A percentile compares a stretch with the other conserved stretches of the same genome.
These are phyloP conservation scores for Campopleginae sp. DNA, from an alignment of 2,888 invertebrate genomes.

Conservation along the genomic window DNA sequence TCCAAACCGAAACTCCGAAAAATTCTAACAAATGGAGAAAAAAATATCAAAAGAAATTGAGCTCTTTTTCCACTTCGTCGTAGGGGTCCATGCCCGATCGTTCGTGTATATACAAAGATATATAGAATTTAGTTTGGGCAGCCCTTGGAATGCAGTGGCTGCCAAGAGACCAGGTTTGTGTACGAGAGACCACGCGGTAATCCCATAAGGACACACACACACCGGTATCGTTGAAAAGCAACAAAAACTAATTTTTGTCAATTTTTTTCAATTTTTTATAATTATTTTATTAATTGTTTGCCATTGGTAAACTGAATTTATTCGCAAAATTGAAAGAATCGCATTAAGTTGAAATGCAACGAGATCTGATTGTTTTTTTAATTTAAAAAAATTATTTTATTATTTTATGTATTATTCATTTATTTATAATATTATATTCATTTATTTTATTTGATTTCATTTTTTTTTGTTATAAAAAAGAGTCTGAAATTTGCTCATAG, in stretches of 20 bases:
- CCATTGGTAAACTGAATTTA: too few species aligned
- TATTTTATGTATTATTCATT: too few species aligned
- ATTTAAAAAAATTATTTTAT: too few species aligned
- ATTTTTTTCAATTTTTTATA: background rate
- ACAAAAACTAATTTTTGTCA: background rate
- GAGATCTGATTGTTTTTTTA: too few species aligned
- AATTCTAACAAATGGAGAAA: background rate
- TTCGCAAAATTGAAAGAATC: too few species aligned
- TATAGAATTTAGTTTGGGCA: constrained; percentile 80
- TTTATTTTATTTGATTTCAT: too few species aligned
- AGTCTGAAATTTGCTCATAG: too few species aligned
- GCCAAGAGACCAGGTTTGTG: constrained; percentile 68
- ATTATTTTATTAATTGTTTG: too few species aligned
- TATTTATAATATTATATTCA: too few species aligned
- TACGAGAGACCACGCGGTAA: constrained; percentile 57
- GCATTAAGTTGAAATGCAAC: too few species aligned
- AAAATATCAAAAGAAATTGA: background rate
- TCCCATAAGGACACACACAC: constrained; percentile 45
- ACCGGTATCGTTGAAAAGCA: background rate
- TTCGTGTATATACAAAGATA: constrained; percentile 61
- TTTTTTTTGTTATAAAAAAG: too few species aligned
- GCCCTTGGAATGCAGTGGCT: constrained; percentile 80
- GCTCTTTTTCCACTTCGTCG: background rate
- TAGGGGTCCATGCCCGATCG: constrained; percentile 30
- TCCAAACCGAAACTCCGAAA: background rate